Conservation (phyloP, 2,113 vertebrate species). For the Engraulis encrasicolus region DNA sequence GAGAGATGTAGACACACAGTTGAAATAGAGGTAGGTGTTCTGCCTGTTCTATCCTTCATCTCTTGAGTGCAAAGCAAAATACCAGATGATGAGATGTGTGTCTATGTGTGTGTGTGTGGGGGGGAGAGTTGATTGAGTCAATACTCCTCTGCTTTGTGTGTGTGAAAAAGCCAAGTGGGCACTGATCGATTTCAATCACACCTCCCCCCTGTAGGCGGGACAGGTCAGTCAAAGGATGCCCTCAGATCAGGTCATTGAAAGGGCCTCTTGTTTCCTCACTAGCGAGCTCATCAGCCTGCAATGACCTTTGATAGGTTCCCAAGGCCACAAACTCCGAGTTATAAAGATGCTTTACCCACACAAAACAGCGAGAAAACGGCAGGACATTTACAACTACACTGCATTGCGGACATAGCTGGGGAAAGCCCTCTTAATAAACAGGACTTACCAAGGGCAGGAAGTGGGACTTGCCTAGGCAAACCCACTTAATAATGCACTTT, state of each 20-base stretch:
- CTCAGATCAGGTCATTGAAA: not conserved
- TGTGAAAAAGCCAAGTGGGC: slow-evolving; percentile 48
- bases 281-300: not conserved
- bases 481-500: too few species aligned
- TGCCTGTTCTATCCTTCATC: too few species aligned
- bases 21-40: too few species aligned
- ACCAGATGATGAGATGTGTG: not conserved
- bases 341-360: not conserved
- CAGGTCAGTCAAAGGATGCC: not conserved
- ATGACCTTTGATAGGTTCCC: slow-evolving; percentile 10
- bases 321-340: not conserved
- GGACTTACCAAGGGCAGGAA: too few species aligned
- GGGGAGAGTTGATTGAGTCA: slow-evolving; percentile 27
- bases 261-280: not conserved
- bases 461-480: too few species aligned
- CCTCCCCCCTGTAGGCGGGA: not conserved
- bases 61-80: not conserved
- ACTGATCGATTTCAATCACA: slow-evolving; percentile 56
- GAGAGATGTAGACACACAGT: not conserved
- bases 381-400: too few species aligned
- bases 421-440: too few species aligned
- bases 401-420: too few species aligned
- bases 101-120: not conserved
- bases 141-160: slow-evolving; percentile 40
- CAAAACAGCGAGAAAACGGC: not conserved